Evolutionary conservation across 1,140 invertebrate genomes (phyloP).

Genomic region (Acarapis woodi): DNA sequence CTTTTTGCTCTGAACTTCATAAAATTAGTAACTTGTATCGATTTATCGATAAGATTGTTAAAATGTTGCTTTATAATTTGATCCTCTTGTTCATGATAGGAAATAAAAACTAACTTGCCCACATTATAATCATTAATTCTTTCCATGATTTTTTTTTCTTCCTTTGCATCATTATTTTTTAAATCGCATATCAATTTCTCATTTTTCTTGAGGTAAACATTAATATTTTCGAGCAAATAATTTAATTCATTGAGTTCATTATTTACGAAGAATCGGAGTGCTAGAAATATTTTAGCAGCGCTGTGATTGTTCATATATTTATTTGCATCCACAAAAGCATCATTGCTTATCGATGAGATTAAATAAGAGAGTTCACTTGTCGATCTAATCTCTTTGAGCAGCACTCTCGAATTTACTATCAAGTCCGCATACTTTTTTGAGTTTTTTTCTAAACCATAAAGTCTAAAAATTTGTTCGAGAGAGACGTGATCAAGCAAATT

Average conservation of each 20-base stretch:
- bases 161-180: not conserved
- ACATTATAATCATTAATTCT: not conserved
- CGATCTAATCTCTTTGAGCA: conserved; percentile 42
- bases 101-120: conserved; percentile 45
- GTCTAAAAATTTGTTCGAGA: conserved; percentile 47
- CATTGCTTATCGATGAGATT: conserved; percentile 22
- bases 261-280: conserved; percentile 79
- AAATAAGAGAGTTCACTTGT: conserved; percentile 53
- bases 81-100: conserved; percentile 81
- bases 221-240: conserved; percentile 47
- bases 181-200: not conserved
- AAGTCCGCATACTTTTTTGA: conserved; percentile 57
- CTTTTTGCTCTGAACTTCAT: conserved; percentile 14
- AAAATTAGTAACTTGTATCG: conserved; percentile 12
- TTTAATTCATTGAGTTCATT: conserved; percentile 89
- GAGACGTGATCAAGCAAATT: conserved; percentile 41
- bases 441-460: conserved; percentile 65
- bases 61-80: conserved; percentile 76
- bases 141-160: not conserved
- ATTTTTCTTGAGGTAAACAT: conserved; percentile 27
- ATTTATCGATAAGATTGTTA: conserved; percentile 29
- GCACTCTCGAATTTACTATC: conserved; percentile 55
- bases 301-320: conserved; percentile 34
- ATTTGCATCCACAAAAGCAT: conserved; percentile 31
- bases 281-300: conserved; percentile 79